phyloP scores from a whole-genome alignment of 2,113 vertebrate species.

The Hydrochoerus hydrochaeris region DNA sequence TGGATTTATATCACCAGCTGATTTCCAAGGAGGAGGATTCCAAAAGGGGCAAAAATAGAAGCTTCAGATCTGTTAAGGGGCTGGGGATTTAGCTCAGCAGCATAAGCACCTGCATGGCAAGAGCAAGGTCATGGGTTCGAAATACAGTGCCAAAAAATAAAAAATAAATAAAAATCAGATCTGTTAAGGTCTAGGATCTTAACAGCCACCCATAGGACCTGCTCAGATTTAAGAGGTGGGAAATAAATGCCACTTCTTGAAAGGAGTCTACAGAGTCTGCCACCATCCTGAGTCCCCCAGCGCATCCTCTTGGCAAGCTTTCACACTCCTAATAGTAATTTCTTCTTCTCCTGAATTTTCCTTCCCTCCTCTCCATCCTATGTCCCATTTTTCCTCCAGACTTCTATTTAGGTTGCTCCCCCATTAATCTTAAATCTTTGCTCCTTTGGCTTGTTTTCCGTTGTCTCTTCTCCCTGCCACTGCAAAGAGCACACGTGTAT shows the following conservation, averaged over 20 bases:
- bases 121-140: no score
- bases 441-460: neutral
- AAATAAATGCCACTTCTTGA: neutral
- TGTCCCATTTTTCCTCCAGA: neutral
- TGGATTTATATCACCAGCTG: neutral
- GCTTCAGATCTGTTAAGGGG: neutral
- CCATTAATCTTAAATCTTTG: neutral
- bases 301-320: neutral
- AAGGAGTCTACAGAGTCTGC: neutral
- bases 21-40: neutral
- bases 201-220: neutral
- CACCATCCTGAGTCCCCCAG: neutral
- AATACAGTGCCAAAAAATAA: no score
- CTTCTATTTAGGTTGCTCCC: neutral
- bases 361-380: neutral
- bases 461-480: neutral
- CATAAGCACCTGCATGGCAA: no score
- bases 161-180: no score
- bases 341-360: neutral
- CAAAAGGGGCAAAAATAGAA: neutral
- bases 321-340: neutral
- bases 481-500: neutral
- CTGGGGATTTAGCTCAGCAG: no score
- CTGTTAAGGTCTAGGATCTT: neutral
- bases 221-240: neutral